Conservation (phyloP, 2,113 vertebrate species). For the Anolis sagrei region DNA sequence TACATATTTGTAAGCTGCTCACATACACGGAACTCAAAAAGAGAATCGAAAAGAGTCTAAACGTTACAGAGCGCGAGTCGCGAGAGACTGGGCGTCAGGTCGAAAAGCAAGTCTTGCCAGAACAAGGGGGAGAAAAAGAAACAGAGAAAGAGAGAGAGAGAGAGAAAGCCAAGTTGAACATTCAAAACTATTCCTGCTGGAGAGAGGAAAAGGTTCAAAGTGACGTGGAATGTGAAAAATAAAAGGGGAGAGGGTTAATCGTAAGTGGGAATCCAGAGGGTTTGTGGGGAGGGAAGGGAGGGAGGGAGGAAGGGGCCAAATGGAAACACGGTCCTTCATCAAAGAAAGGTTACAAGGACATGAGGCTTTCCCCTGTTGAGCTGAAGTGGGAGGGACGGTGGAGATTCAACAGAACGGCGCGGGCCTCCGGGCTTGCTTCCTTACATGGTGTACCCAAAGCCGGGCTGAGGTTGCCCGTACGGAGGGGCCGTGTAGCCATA, state of each 20-base stretch:
- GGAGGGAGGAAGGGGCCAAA: constrained; percentile 61
- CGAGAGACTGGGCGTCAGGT: constrained; percentile 85
- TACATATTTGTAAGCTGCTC: constrained; percentile 88
- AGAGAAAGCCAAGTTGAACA: constrained; percentile 75
- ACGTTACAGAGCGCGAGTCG: constrained; percentile 95
- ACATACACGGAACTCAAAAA: constrained; percentile 89
- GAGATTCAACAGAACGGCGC: constrained; percentile 84
- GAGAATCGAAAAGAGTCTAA: constrained; percentile 83
- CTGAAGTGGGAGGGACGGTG: constrained; percentile 85
- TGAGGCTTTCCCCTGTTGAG: constrained; percentile 78
- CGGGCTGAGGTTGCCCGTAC: constrained; percentile 89
- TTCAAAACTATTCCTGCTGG: constrained; percentile 75
- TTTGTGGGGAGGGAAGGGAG: constrained; percentile 74
- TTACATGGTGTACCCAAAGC: constrained; percentile 97
- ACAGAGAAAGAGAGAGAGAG: not conserved
- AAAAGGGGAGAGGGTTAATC: constrained; percentile 83
- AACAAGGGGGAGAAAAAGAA: constrained; percentile 11
- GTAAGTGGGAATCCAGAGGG: constrained; percentile 81
- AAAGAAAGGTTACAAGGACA: constrained; percentile 87
- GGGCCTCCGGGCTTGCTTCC: constrained; percentile 76
- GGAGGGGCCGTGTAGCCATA: constrained; percentile 95
- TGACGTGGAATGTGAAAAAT: constrained; percentile 95
- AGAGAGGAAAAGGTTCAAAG: constrained; percentile 81
- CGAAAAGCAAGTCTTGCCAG: constrained; percentile 79
- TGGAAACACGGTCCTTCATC: constrained; percentile 95